Conservation (phyloP, 2,888 invertebrate species). For the Orgyia antiqua region DNA sequence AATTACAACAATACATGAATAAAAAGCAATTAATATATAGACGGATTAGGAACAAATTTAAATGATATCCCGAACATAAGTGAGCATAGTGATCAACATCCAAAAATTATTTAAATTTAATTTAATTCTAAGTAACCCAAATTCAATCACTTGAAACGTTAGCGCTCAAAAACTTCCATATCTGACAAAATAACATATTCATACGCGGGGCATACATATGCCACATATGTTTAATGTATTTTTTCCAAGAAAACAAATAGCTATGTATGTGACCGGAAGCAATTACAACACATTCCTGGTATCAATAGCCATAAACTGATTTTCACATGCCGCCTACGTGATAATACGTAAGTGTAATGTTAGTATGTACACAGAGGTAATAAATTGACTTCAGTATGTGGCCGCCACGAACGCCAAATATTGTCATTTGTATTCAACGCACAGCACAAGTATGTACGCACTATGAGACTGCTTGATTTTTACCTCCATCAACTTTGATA, state of each 20-base stretch:
- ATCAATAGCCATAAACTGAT: slow-evolving; percentile 52
- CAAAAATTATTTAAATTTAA: no score
- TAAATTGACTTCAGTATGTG: slow-evolving; percentile 52
- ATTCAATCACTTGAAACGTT: no score
- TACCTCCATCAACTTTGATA: slow-evolving; percentile 29
- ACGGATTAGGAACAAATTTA: no score
- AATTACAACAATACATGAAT: no score
- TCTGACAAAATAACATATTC: no score
- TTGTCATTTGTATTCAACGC: slow-evolving; percentile 58
- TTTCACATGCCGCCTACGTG: slow-evolving; percentile 61
- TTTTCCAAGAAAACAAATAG: slow-evolving; percentile 36
- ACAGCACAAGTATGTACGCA: slow-evolving; percentile 33
- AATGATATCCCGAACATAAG: no score
- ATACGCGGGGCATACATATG: no score
- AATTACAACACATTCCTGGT: slow-evolving; percentile 55
- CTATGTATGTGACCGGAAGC: slow-evolving; percentile 61
- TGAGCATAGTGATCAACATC: no score
- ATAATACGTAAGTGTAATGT: slow-evolving; percentile 41
- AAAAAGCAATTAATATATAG: no score
- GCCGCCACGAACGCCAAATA: slow-evolving; percentile 59
- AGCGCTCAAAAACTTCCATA: no score
- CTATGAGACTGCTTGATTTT: slow-evolving; percentile 37
- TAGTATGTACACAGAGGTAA: slow-evolving; percentile 36
- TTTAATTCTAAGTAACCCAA: no score
- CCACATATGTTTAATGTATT: no score